A percentile compares a stretch with the other conserved stretches of the same genome.
Evolutionary conservation across 2,888 invertebrate species (phyloP).

Genomic region (Drepanosiphum platanoidis): DNA sequence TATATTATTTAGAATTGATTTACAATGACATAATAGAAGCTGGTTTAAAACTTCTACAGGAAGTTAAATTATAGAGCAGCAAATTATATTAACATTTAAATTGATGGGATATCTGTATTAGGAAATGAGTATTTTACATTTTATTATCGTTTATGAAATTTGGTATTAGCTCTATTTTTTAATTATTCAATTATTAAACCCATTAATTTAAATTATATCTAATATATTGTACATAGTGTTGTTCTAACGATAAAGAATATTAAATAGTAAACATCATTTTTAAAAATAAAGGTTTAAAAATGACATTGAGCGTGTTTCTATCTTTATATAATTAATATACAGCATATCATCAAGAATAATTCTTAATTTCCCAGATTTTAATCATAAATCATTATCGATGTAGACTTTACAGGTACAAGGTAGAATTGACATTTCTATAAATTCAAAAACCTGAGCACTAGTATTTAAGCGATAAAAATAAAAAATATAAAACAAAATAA

Average conservation of each 20-base stretch:
- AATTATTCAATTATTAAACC: too few species aligned
- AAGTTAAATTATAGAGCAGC: too few species aligned
- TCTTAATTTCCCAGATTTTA: not conserved
- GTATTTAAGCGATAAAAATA: not conserved
- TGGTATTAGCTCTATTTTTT: too few species aligned
- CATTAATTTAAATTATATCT: too few species aligned
- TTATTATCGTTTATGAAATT: too few species aligned
- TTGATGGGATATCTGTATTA: too few species aligned
- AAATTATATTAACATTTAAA: too few species aligned
- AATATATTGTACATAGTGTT: not conserved
- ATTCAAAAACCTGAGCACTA: not conserved
- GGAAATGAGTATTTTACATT: too few species aligned
- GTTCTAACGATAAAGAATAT: not conserved
- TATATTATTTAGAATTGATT: too few species aligned
- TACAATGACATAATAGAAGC: not conserved
- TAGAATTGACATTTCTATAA: not conserved
- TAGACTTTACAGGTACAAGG: not conserved
- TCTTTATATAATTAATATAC: not conserved
- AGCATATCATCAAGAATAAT: not conserved
- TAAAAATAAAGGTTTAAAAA: not conserved
- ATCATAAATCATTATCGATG: not conserved
- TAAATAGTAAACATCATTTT: not conserved
- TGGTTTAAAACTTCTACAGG: too few species aligned
- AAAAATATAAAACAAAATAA: not conserved
- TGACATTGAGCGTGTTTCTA: not conserved